These are phyloP conservation scores for Synergus umbraculus DNA, from an alignment of 2,888 invertebrate species.

Conservation along the genomic window DNA sequence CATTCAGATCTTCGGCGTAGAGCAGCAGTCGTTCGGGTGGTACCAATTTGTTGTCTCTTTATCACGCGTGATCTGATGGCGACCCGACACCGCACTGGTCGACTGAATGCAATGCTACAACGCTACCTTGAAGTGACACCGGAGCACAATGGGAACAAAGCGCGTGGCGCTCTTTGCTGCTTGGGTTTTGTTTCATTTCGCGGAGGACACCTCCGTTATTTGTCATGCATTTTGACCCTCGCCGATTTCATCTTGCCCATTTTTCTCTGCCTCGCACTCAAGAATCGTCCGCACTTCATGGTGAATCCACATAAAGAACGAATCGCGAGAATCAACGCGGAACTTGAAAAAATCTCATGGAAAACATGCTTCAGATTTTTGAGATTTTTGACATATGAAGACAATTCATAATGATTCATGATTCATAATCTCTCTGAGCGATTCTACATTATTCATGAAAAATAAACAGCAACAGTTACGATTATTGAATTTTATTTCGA, in stretches of 20 bases:
- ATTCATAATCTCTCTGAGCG: not conserved
- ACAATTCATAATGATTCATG: too few relatives aligned
- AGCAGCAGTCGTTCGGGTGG: conserved; percentile 75
- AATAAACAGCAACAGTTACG: conserved; percentile 16
- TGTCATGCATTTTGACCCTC: conserved; percentile 74
- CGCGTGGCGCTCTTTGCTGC: conserved; percentile 63
- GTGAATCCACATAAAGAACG: not conserved
- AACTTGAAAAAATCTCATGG: not conserved
- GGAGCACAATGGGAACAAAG: conserved; percentile 76
- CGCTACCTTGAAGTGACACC: conserved; percentile 74
- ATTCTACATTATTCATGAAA: conserved; percentile 16
- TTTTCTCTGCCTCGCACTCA: conserved; percentile 67
- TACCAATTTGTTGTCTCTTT: conserved; percentile 76
- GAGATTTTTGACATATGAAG: too few relatives aligned
- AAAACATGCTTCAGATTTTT: too few relatives aligned
- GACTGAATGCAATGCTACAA: conserved; percentile 65
- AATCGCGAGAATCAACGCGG: not conserved
- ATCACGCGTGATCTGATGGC: conserved; percentile 76
- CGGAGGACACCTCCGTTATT: conserved; percentile 72
- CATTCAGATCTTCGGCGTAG: conserved; percentile 70
- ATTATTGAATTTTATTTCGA: conserved; percentile 17
- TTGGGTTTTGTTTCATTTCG: conserved; percentile 75
- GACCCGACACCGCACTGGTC: conserved; percentile 71
- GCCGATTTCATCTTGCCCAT: conserved; percentile 75
- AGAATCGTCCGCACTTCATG: not conserved